Evolutionary conservation across 1,140 invertebrate species (phyloP).

Genomic region (Panulirus ornatus): DNA sequence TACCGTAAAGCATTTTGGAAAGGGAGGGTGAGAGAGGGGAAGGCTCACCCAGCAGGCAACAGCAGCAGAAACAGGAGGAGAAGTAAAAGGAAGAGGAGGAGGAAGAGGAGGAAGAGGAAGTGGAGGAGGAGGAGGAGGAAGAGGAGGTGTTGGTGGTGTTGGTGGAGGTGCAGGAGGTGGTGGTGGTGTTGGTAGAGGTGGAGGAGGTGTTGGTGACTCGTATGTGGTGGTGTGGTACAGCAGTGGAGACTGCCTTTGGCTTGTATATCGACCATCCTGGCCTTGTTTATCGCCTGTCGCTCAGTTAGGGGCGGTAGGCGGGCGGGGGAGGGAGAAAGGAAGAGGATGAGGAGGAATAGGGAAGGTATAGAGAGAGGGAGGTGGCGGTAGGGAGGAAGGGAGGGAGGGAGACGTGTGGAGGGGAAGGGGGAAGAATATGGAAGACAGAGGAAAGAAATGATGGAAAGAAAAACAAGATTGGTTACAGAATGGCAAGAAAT

Average conservation of each 20-base stretch:
- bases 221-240: too few relatives aligned
- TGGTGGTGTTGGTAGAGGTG: too few relatives aligned
- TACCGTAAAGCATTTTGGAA: constrained; percentile 57
- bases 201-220: too few relatives aligned
- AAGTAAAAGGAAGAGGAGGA: background rate
- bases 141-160: too few relatives aligned
- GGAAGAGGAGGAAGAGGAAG: background rate
- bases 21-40: background rate
- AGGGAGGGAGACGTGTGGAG: background rate
- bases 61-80: too few relatives aligned
- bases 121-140: background rate
- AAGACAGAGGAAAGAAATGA: background rate
- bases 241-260: too few relatives aligned
- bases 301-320: background rate
- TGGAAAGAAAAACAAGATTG: constrained; percentile 17
- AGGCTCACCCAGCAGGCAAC: background rate
- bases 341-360: background rate
- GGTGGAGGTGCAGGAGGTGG: too few relatives aligned
- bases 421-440: background rate
- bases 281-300: too few relatives aligned
- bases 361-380: constrained; percentile 10
- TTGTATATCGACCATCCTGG: too few relatives aligned
- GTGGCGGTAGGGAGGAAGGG: background rate
- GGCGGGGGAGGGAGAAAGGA: background rate
- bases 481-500: too few relatives aligned